Conservation (phyloP, 2,888 invertebrate species). For the Folsomia candida region DNA sequence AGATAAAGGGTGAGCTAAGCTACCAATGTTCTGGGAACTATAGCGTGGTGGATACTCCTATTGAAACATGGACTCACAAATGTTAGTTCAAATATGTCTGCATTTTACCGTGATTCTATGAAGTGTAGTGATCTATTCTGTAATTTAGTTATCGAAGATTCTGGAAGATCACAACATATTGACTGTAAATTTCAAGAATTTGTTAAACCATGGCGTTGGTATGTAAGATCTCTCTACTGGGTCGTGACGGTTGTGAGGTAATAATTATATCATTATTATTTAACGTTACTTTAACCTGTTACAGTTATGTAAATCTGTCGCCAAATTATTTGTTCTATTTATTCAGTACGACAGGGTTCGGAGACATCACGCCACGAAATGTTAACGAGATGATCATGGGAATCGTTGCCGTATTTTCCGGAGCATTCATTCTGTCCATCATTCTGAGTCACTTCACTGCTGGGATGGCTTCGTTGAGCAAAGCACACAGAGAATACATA, state of each 20-base stretch:
- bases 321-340: too few species aligned
- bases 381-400: conserved; percentile 30
- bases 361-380: conserved; percentile 37
- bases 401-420: conserved; percentile 34
- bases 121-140: too few species aligned
- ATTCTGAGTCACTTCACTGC: conserved; percentile 40
- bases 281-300: background rate
- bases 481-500: conserved; percentile 38
- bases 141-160: too few species aligned
- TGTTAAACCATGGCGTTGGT: conserved; percentile 32
- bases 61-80: conserved; percentile 21
- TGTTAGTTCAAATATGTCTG: background rate
- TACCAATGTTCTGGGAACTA: too few species aligned
- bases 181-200: too few species aligned
- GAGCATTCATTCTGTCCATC: conserved; percentile 40
- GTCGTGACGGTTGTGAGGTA: too few species aligned
- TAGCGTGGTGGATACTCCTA: too few species aligned
- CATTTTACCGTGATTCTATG: too few species aligned
- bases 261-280: too few species aligned
- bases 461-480: conserved; percentile 37
- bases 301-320: background rate
- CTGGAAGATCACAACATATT: too few species aligned
- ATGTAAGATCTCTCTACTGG: conserved; percentile 39
- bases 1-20: too few species aligned
- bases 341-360: conserved; percentile 40